Evolutionary conservation across 2,888 invertebrate genomes (phyloP), one percentile per base, ranked within the genome.

Genomic region (Pinctada fucata): DNA sequence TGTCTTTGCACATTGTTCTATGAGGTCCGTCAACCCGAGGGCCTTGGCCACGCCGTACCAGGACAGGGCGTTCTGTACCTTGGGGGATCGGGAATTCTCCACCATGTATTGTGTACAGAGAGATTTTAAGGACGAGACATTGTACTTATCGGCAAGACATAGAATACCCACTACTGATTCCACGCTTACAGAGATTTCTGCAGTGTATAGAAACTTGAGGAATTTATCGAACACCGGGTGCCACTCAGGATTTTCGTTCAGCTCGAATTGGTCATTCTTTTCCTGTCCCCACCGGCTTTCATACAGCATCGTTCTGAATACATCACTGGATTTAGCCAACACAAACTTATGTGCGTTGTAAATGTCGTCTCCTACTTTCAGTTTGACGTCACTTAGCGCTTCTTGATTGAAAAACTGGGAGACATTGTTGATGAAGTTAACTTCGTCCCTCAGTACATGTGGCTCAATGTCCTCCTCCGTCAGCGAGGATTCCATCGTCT

Each of bases 1-100:
- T 10, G 92, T 92, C 75, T 90, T 88, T 10, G 90, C 88, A 82
- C 93, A 92, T 48, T 90, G 89, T 67, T 87, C 85, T 1, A 89
- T 86, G 64, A 93, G 86, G 10, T 86, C 86, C 0, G 84, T 84
- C 76, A 92, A 83, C 76, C 90, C 84, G 6, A 93, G 85, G n/a
- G 90, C 91, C 79, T 92, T 93, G 2, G 92, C 90, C 92, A 92
- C 92, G 3, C 92, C 87, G 82, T 92, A 92, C 92, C 92, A 92
- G 75, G 84, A 85, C 65, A 92, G 82, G n/a, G 92, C 91, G 76
- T 91, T 92, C 47, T 84, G 81, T 2, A 91, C 89, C 50, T 89
- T 87, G 0, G 92, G 92, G 1, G 92, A 91, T 74, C 87, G 84
- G 8, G 91, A 88, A 79, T 92, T 88, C n/a, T 91, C 88, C 5